Percentiles rank a stretch among this genome's conserved stretches.
Evolutionary conservation across 2,113 vertebrate species (phyloP).

Genomic region (Ploceus nigricollis): DNA sequence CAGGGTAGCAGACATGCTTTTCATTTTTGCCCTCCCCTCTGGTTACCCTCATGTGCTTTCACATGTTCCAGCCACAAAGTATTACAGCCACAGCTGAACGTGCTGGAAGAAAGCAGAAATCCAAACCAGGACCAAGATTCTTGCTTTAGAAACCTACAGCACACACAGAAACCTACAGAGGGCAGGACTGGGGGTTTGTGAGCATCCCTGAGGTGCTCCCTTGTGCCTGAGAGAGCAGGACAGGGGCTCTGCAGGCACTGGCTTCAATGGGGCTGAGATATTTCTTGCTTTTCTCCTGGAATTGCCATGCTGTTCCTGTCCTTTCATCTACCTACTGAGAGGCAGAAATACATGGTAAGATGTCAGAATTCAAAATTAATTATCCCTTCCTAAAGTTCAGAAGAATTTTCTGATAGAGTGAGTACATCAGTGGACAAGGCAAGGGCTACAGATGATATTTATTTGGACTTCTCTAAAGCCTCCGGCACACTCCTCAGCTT

Average conservation of each 20-base stretch:
- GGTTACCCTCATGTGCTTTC: not conserved
- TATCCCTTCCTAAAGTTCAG: not conserved
- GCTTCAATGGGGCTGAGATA: rapidly evolving
- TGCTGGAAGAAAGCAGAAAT: no score
- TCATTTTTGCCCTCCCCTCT: not conserved
- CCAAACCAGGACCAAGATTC: not conserved
- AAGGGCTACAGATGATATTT: not conserved
- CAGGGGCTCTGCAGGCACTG: not conserved
- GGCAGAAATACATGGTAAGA: not conserved
- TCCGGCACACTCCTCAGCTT: not conserved
- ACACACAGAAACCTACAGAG: not conserved
- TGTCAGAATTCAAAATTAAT: not conserved
- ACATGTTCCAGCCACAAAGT: not conserved
- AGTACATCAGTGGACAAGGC: not conserved
- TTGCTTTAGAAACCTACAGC: not conserved
- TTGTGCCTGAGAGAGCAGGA: rapidly evolving
- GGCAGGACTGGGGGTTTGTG: not conserved
- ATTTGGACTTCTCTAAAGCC: not conserved
- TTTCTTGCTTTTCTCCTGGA: not conserved
- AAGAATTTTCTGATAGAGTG: not conserved
- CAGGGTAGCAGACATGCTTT: not conserved
- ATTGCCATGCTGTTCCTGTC: not conserved
- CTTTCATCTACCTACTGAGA: not conserved
- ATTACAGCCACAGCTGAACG: not conserved
- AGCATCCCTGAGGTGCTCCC: not conserved